Percentiles rank a stretch among this genome's conserved stretches.
phyloP scores from a whole-genome alignment of 2,113 vertebrate species.

The Ifrita kowaldi region DNA sequence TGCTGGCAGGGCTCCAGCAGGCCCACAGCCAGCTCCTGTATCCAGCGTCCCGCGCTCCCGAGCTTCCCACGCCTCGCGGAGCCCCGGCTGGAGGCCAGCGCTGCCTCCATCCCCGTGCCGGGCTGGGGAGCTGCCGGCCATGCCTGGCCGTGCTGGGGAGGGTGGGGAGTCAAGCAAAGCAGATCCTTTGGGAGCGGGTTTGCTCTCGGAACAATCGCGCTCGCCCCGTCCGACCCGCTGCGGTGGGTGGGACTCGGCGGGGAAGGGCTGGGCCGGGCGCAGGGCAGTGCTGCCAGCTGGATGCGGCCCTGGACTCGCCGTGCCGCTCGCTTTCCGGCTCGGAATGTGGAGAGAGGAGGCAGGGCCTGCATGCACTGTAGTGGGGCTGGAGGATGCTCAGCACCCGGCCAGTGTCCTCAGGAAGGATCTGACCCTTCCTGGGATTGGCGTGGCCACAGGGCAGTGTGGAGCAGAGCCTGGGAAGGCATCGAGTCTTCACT shows the following conservation, averaged over 20 bases:
- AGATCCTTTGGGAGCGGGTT: background rate
- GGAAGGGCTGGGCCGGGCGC: background rate
- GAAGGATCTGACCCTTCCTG: background rate
- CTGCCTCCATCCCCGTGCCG: background rate
- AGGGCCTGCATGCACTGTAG: background rate
- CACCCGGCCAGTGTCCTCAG: fast-evolving
- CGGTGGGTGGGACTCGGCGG: background rate
- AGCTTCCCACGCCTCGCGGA: constrained; percentile 36
- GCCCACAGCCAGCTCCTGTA: background rate
- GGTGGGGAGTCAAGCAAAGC: background rate
- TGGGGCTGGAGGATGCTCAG: background rate
- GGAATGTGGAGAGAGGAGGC: background rate
- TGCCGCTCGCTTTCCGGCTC: background rate
- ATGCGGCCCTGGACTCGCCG: background rate
- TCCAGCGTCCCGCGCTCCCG: constrained; percentile 16
- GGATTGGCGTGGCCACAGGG: fast-evolving
- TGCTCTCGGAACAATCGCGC: background rate
- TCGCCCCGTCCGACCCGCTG: background rate
- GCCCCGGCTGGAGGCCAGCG: background rate
- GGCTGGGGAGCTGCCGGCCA: background rate
- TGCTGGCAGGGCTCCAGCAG: background rate
- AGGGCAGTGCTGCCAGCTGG: background rate
- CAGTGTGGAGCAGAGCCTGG: background rate
- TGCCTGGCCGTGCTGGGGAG: background rate
- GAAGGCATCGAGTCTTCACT: fast-evolving